Percentiles rank a stretch among this genome's conserved stretches.
Evolutionary conservation across 2,797 vertebrate species (phyloP).

Genomic region (Muraenolepis orangiensis): DNA sequence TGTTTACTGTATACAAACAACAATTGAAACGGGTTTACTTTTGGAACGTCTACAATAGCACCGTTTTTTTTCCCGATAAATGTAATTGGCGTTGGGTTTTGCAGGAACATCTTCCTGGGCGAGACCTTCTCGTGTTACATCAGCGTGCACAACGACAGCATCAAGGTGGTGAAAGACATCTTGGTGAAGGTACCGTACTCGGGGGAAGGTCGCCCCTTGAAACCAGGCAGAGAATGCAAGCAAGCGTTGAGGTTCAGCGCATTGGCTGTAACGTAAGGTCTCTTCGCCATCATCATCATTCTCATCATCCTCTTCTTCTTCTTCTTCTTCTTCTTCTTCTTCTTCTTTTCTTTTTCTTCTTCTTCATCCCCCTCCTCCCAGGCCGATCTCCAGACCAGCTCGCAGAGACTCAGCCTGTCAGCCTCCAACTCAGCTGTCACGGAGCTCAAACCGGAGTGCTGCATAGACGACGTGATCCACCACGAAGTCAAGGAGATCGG

Average conservation of each 20-base stretch:
- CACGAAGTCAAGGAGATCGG: constrained; percentile 99
- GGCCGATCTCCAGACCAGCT: constrained; percentile 98
- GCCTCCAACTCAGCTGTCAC: constrained; percentile 89
- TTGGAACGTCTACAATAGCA: background rate
- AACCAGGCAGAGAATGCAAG: background rate
- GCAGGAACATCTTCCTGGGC: constrained; percentile 96
- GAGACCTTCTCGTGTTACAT: constrained; percentile 99
- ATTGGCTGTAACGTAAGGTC: background rate
- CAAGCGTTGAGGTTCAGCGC: background rate
- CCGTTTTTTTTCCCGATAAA: background rate
- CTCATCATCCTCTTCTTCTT: too few relatives aligned
- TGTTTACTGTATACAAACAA: background rate
- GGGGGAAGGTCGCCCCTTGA: background rate
- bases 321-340: background rate
- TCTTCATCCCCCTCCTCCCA: constrained; percentile 38
- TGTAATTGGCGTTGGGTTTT: background rate
- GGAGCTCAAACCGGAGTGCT: constrained; percentile 92
- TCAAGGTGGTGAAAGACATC: constrained; percentile 93
- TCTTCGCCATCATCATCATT: background rate
- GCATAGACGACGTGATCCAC: constrained; percentile 98
- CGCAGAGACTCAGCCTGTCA: constrained; percentile 94
- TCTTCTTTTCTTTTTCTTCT: background rate
- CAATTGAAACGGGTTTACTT: background rate
- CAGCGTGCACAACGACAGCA: constrained; percentile 98
- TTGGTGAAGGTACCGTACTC: constrained; percentile 85